Conservation (phyloP, 1,140 invertebrate species). For the Drosophila persimilis region DNA sequence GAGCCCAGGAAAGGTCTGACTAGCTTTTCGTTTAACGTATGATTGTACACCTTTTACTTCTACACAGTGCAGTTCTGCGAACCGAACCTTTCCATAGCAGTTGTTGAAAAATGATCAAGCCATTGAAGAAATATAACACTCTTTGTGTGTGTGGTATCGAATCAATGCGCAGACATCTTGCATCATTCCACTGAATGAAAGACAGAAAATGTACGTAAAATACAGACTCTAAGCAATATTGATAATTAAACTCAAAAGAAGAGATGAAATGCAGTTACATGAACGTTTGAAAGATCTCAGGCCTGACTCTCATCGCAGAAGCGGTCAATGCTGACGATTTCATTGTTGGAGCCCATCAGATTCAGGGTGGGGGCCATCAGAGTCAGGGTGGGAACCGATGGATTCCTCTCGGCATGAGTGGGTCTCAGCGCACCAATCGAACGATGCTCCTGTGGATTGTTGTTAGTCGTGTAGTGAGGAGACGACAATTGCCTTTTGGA, state of each 20-base stretch:
- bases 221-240: no score
- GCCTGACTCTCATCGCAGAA: slow-evolving; percentile 54
- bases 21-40: no score
- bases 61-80: neutral
- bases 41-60: no score
- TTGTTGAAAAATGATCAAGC: no score
- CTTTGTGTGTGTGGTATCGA: no score
- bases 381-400: neutral
- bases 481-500: neutral
- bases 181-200: no score
- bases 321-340: slow-evolving; percentile 51
- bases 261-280: no score
- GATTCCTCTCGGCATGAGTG: neutral
- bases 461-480: neutral
- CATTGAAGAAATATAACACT: no score
- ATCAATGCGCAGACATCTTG: no score
- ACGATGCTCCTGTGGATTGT: neutral
- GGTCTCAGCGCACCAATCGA: neutral
- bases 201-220: no score
- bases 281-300: neutral
- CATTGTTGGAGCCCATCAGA: slow-evolving; percentile 36
- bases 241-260: neutral
- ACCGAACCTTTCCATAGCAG: no score
- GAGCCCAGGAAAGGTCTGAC: no score
- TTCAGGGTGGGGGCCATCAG: slow-evolving; percentile 10